Percentiles rank a stretch among this genome's conserved stretches.
These are phyloP conservation scores for Sinocyclocheilus anophthalmus DNA, from an alignment of 2,113 vertebrate species.

Conservation along the genomic window DNA sequence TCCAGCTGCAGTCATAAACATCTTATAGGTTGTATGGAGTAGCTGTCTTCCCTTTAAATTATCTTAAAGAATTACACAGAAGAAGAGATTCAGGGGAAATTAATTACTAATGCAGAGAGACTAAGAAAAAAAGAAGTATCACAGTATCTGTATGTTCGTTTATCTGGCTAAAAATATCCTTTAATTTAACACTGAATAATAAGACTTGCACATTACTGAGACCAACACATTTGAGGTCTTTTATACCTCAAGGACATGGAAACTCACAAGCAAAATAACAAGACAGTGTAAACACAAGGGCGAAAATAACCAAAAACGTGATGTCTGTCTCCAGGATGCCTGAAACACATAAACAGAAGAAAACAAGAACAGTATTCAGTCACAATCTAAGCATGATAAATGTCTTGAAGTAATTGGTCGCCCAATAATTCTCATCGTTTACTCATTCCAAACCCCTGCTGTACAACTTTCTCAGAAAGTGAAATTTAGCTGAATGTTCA, in stretches of 20 bases:
- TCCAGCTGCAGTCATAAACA: slow-evolving; percentile 91
- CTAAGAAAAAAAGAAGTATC: no score
- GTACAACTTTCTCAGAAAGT: no score
- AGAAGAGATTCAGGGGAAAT: slow-evolving; percentile 60
- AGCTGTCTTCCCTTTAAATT: slow-evolving; percentile 87
- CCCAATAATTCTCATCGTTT: no score
- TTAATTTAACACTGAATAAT: slow-evolving; percentile 13
- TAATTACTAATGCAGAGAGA: not conserved
- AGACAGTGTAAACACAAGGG: slow-evolving; percentile 84
- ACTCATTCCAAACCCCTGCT: no score
- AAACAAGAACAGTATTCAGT: slow-evolving; percentile 12
- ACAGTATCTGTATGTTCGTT: not conserved
- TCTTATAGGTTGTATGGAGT: slow-evolving; percentile 92
- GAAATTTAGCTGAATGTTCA: no score
- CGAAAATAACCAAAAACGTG: slow-evolving; percentile 89
- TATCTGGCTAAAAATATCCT: not conserved
- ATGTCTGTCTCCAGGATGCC: slow-evolving; percentile 93
- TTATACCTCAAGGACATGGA: slow-evolving; percentile 9
- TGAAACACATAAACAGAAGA: slow-evolving; percentile 54
- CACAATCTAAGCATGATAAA: not conserved
- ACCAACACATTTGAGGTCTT: not conserved
- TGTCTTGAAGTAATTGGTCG: not conserved
- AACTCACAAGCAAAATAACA: slow-evolving; percentile 92
- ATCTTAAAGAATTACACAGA: slow-evolving; percentile 69
- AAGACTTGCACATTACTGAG: not conserved